Evolutionary conservation across 2,888 invertebrate genomes (phyloP).

Genomic region (Tachina fera): DNA sequence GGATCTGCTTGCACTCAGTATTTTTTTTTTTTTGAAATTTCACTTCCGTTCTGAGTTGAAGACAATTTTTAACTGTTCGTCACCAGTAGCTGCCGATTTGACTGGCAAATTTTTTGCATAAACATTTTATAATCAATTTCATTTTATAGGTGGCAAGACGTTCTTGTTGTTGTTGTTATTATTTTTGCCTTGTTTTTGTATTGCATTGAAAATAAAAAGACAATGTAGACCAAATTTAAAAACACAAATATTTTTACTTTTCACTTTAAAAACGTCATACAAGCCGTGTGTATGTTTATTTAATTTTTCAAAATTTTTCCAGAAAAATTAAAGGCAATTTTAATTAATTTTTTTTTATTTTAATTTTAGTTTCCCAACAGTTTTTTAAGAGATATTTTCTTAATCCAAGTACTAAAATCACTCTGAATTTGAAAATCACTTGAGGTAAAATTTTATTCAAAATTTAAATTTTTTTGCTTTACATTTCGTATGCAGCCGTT

Average conservation of each 20-base stretch:
- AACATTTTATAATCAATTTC: constrained; percentile 10
- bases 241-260: constrained; percentile 19
- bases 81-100: not conserved
- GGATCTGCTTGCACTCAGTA: not conserved
- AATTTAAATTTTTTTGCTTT: not conserved
- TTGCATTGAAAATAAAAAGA: not conserved
- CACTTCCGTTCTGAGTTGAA: constrained; percentile 57
- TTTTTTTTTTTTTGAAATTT: constrained; percentile 31
- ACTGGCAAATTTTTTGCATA: constrained; percentile 3
- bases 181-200: constrained; percentile 8
- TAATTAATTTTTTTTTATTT: not conserved
- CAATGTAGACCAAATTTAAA: not conserved
- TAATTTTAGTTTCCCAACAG: not conserved
- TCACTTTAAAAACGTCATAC: constrained; percentile 32
- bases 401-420: not conserved
- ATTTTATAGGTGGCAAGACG: not conserved
- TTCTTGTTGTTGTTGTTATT: constrained; percentile 24
- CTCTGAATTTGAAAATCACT: not conserved
- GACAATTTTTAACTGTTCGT: constrained; percentile 53
- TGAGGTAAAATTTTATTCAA: constrained; percentile 5
- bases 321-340: not conserved
- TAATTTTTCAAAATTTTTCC: not conserved
- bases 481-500: constrained; percentile 51
- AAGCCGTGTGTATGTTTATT: constrained; percentile 7
- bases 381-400: not conserved